Evolutionary conservation across 2,113 vertebrate species (phyloP).

Genomic region (Tragelaphus strepsiceros): DNA sequence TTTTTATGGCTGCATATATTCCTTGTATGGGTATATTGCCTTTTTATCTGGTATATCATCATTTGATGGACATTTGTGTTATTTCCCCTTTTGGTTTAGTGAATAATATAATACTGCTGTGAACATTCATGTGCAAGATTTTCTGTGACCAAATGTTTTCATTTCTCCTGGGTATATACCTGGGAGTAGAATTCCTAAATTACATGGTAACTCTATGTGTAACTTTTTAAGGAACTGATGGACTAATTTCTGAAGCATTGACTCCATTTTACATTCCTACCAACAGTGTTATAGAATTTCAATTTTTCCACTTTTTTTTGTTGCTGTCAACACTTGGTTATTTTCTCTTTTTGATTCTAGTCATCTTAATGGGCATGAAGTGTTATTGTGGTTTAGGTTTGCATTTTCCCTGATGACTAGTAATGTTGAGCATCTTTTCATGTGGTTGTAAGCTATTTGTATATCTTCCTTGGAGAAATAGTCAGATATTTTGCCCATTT

Average conservation of each 20-base stretch:
- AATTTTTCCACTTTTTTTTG: not conserved
- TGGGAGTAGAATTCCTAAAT: not conserved
- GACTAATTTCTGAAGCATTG: not conserved
- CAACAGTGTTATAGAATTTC: not conserved
- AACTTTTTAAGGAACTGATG: not conserved
- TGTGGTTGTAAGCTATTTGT: not conserved
- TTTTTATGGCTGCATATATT: not conserved
- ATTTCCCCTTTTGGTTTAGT: not conserved
- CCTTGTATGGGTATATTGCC: not conserved
- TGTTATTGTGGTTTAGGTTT: not conserved
- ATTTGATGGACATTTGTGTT: not conserved
- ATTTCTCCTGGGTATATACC: not conserved
- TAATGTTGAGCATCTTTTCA: not conserved
- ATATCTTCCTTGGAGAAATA: slow-evolving; percentile 11
- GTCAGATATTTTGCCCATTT: not conserved
- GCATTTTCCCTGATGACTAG: not conserved
- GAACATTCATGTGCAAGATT: not conserved
- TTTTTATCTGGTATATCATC: not conserved
- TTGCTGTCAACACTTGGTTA: not conserved
- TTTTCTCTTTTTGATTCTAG: not conserved
- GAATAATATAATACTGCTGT: not conserved
- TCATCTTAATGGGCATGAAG: not conserved
- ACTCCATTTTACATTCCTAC: not conserved
- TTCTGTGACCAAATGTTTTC: not conserved
- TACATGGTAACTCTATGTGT: not conserved